phyloP scores from a whole-genome alignment of 1,140 invertebrate species.

The Limonius californicus region DNA sequence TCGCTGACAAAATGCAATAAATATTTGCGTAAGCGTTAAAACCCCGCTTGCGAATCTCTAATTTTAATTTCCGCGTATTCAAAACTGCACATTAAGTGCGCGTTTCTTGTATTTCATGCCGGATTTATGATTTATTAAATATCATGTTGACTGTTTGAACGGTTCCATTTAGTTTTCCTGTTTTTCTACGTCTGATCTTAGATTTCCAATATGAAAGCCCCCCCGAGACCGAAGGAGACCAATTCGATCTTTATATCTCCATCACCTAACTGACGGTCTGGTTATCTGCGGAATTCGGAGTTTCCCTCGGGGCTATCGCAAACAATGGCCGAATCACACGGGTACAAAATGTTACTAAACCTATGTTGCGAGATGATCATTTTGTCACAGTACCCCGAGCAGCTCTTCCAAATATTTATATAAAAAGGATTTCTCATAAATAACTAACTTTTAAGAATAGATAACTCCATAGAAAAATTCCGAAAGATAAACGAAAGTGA shows the following conservation, averaged over 20 bases:
- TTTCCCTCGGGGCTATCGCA: conserved; percentile 12
- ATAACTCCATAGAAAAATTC: no score
- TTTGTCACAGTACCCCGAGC: not conserved
- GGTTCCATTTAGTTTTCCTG: not conserved
- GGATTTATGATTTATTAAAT: not conserved
- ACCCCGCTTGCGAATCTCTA: no score
- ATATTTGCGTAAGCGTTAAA: no score
- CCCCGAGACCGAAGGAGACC: not conserved
- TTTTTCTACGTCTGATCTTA: not conserved
- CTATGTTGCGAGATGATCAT: not conserved
- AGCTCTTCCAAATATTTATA: no score
- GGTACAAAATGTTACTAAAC: conserved; percentile 7
- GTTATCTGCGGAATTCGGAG: conserved; percentile 14
- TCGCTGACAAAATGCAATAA: no score
- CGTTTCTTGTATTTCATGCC: no score
- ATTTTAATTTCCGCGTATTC: no score
- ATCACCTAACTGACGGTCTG: conserved; percentile 18
- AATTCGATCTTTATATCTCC: conserved; percentile 18
- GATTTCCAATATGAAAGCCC: conserved; percentile 12
- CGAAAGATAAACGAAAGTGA: no score
- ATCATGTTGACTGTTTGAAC: conserved; percentile 1
- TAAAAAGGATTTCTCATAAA: no score
- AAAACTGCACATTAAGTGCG: no score
- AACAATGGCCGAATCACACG: conserved; percentile 15
- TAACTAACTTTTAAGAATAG: no score